Evolutionary conservation across 92 coral and sea anemone species (phyloP).

Genomic region (Muricea muricata): DNA sequence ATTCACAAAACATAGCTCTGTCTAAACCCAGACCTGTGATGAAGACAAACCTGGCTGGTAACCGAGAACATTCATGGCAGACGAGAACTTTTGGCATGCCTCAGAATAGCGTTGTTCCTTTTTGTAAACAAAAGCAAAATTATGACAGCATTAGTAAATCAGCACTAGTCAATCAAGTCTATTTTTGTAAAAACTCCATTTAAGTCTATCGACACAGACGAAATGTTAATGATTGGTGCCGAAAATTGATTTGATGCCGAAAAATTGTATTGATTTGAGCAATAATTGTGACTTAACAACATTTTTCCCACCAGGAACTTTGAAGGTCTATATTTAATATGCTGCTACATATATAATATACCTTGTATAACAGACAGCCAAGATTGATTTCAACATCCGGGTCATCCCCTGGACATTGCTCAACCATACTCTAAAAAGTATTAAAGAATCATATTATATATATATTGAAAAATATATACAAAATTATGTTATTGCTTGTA

Average conservation of each 20-base stretch:
- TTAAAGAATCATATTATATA: neutral
- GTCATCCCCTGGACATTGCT: constrained; percentile 92
- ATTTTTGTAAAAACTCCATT: no score
- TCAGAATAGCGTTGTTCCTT: constrained; percentile 87
- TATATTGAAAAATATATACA: no score
- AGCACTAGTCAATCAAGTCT: no score
- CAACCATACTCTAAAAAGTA: constrained; percentile 87
- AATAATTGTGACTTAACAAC: neutral
- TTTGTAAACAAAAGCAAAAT: neutral
- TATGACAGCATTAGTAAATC: no score
- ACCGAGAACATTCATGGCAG: constrained; percentile 96
- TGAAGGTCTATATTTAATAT: no score
- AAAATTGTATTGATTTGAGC: no score
- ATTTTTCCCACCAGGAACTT: neutral
- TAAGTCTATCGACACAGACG: no score
- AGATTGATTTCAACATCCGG: constrained; percentile 95
- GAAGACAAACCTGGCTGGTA: constrained; percentile 89
- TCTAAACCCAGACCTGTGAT: neutral
- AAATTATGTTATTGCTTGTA: neutral
- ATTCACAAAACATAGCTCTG: no score
- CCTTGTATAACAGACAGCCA: constrained; percentile 96
- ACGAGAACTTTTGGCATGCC: constrained; percentile 96
- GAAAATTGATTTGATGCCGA: no score
- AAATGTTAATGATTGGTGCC: no score
- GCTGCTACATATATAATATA: no score